Base-by-base conservation (phyloP, 92 coral and sea anemone genomes). In the Umimayanthus kanabou region DNA sequence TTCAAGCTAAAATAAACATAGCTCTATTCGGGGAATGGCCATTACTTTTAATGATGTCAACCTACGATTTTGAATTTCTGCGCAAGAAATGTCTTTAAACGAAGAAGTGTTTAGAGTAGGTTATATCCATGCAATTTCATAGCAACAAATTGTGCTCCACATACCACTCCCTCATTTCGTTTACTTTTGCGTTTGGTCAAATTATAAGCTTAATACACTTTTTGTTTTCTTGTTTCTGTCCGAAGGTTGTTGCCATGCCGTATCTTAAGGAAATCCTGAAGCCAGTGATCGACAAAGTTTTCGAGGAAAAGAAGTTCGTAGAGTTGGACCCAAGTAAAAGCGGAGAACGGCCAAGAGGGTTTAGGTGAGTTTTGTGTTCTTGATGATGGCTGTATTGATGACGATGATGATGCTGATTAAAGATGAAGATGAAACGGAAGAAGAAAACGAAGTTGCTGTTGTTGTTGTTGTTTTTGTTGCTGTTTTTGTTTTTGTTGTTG, bases 221-320 rank as follows among this genome's bases (percentile, higher is more conserved):
- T 78, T 4, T 22, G 69, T 2, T 40, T 85, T 25, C 6, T 8
- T 40, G 39, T 25, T 55, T 42, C 18, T 58, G 45, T 28, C 49
- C 5, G n/a, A 73, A 96, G 99, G 90, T 93, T 73, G 96, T 96
- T 39, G 99, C 97, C 29, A 95, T 97, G 88, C 99, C 99, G 26
- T 97, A 97, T 85, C 89, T 97, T 65, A 80, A 83, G 47, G 94
- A 96, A 33, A 89, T 92, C 13, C 87, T 97, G 53, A 97, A 97
- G 81, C 98, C 99, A n/a, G 90, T 92, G 64, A 92, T 97, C 23
- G 98, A 97, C 88, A 93, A 91, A 71, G 94, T 97, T n/a, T 97
- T 95, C 50, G 98, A 97, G 29, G 98, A 97, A 84, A 97, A 92
- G 53, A 97, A 92, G 82, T 90, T 88, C 40, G 94, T 96, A 50